Percentiles rank a stretch among this genome's conserved stretches.
Evolutionary conservation across 2,113 vertebrate genomes (phyloP).

Genomic region (Rutilus rutilus): DNA sequence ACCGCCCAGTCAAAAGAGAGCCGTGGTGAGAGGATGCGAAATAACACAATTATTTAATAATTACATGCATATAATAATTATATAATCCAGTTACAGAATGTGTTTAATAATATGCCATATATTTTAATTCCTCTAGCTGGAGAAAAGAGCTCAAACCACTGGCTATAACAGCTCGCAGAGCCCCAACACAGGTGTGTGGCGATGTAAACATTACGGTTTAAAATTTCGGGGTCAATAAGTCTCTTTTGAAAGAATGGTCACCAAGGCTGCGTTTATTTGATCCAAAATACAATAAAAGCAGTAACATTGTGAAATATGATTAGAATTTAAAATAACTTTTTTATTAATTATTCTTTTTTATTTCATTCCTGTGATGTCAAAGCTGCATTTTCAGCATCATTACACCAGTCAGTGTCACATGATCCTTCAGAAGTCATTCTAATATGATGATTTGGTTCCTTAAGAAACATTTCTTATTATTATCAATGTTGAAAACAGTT

Average conservation of each 20-base stretch:
- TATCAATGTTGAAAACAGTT: background rate
- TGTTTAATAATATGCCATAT: background rate
- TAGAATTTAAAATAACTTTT: no score
- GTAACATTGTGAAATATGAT: background rate
- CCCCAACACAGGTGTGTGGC: conserved; percentile 63
- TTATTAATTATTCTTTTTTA: background rate
- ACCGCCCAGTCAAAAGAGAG: conserved; percentile 73
- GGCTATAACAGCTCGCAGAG: conserved; percentile 59
- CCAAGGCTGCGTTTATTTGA: no score
- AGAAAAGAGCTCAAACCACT: conserved; percentile 70
- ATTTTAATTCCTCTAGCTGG: conserved; percentile 64
- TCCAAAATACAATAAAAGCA: background rate
- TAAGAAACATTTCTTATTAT: background rate
- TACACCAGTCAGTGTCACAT: background rate
- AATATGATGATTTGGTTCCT: background rate
- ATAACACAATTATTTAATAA: background rate
- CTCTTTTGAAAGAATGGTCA: no score
- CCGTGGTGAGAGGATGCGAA: conserved; percentile 71
- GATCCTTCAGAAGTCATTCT: background rate
- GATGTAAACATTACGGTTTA: no score
- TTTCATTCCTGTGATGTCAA: background rate
- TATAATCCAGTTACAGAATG: background rate
- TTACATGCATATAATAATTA: background rate
- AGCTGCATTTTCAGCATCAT: background rate
- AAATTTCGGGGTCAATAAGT: no score